Evolutionary conservation across 1,140 invertebrate species (phyloP), one percentile per base, ranked within the genome.

Genomic region (Drosophila kohkoa): DNA sequence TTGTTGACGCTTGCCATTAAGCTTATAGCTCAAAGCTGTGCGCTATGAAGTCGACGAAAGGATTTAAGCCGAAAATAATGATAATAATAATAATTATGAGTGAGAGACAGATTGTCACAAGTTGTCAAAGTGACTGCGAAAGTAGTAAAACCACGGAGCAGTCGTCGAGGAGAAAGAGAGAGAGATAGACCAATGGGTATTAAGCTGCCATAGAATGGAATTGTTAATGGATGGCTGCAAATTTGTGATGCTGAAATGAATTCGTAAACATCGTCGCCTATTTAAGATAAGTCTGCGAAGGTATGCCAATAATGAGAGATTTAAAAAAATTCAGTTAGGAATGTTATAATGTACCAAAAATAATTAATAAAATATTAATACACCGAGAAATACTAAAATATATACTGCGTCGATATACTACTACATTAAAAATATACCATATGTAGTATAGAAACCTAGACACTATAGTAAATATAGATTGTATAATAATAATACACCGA

Each of bases 101-200:
- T 76, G 71, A 86, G 82, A 81, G 82, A 81, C 82, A 86, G 82
- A 82, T 87, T 86, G 82, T 86, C 82, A 82, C 79, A 77, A 87
- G 79, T 79, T 82, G 79, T 87, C 79, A 78, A 58, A 62, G 65
- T 72, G 58, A 78, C 63, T 74, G 28, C 57, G 71, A 62, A 70
- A 48, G 48, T 35, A 51, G 62, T 11, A 57, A 57, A 58, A 52
- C 52, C 32, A 66, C 69, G 48, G 35, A 71, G 66, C 20, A 32
- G 5, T 1, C 32, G 10, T 35, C 57, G 35, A 5, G 49, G 62
- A 10, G 8, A 25, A 25, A 25, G 20, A 25, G 15, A 4, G 43
- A 43, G 15, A 30, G 57, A 45, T 41, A 48, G 6, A 32, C 2
- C 13, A 15, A 6, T n/a, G 65, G 38, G 41, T 28, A 41, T 45